Percentiles rank a stretch among this genome's conserved stretches.
Conservation (phyloP, 2,113 vertebrate species). For the Amazona guildingii region DNA sequence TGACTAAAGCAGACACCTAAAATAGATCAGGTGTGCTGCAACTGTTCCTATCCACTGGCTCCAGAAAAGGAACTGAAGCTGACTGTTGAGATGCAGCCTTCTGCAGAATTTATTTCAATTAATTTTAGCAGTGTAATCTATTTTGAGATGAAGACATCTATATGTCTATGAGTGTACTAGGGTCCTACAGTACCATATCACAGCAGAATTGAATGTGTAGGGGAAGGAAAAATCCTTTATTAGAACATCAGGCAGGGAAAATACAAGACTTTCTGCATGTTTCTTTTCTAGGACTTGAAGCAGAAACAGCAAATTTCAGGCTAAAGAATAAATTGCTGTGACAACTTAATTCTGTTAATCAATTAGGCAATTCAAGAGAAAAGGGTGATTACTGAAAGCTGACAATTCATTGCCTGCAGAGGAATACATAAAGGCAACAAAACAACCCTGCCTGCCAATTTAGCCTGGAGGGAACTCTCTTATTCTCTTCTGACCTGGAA, state of each 20-base stretch:
- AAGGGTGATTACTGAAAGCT: slow-evolving; percentile 36
- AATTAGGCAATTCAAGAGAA: slow-evolving; percentile 24
- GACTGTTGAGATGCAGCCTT: not conserved
- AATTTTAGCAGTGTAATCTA: not conserved
- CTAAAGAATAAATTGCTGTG: slow-evolving; percentile 8
- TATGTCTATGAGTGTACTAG: not conserved
- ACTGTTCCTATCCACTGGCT: slow-evolving; percentile 1
- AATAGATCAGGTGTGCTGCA: not conserved
- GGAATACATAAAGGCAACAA: slow-evolving; percentile 24
- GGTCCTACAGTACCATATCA: not conserved
- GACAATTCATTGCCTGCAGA: slow-evolving; percentile 18
- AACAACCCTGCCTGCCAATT: slow-evolving; percentile 18
- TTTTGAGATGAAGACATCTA: not conserved
- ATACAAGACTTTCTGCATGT: not conserved
- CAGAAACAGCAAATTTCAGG: not conserved
- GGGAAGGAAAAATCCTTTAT: not conserved
- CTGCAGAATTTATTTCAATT: not conserved
- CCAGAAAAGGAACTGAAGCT: not conserved
- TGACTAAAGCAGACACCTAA: not conserved
- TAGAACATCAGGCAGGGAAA: not conserved
- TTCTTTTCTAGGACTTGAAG: not conserved
- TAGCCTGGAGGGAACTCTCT: slow-evolving; percentile 6
- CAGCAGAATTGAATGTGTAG: not conserved
- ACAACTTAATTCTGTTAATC: slow-evolving; percentile 54
- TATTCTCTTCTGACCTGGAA: slow-evolving; percentile 48